Evolutionary conservation across 2,888 invertebrate species (phyloP), one percentile per base, ranked within the genome.

Genomic region (Nephrocerus scutellatus): DNA sequence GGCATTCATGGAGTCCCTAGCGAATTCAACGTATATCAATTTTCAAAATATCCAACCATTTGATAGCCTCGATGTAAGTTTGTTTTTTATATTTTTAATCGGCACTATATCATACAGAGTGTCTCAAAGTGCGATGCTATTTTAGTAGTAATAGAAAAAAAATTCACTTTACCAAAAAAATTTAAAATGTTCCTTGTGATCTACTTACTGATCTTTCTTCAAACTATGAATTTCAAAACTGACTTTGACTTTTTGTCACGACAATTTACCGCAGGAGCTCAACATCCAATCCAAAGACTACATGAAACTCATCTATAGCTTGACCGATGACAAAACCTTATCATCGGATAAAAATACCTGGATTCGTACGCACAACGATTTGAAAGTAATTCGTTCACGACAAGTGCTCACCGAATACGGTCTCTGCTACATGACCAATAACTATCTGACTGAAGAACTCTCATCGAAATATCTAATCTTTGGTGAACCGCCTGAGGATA

Each of bases 321-420:
- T 68, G 7, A 66, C 68, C 0, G 48, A 49, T 5, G 62, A 62
- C 21, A 51, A 47, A 6, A 55, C 52, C 8, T 54, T 51, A 18
- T 51, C 43, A 22, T 48, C 39, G 4, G 32, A 34, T 10, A 44
- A 51, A 5, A 43, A 51, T 2, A 13, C 41, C 20, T 51, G 55
- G 5, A 50, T 61, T 2, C 52, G 55, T 6, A 53, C 57, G 12
- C 41, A 50, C 2, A 55, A 55, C 24, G 60, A 60, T 4, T 41
- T 50, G 16, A 39, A 36, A 0, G 33, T 43, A 5, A 50, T 60
- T 5, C 47, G 50, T 13, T 51, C 53, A 0, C 54, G 62, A 2
- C 67, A 67, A 47, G 55, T 66, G 6, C 46, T 68, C 2, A 68
- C 67, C 1, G 68, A 68, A 49, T 65, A 56, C 35, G 68, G 68